Evolutionary conservation across 1,140 invertebrate genomes (phyloP), one percentile per base, ranked within the genome.

Genomic region (Drosophila quadrilineata): DNA sequence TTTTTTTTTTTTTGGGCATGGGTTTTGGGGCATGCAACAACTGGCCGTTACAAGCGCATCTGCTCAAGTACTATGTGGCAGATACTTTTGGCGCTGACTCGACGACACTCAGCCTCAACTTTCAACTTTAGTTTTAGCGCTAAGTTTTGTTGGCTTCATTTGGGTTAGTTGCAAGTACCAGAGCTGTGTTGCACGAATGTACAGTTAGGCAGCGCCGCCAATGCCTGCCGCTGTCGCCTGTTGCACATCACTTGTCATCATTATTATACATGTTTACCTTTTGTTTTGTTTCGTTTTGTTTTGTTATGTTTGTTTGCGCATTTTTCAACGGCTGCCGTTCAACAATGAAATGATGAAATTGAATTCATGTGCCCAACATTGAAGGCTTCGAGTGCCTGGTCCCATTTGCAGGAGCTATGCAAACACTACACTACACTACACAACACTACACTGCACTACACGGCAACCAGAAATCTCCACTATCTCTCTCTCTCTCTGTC

Each of bases 31-130:
- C 46, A 16, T 40, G 22, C 22, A 19, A 12, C 52, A 16, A 56
- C 40, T 26, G 50, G 10, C 43, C 62, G 62, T 1, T 58, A 54
- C 45, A 33, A 52, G 75, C 40, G 48, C 68, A 48, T 57, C 76
- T 69, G 12, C 41, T 66, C 63, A 66, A 68, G 77, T 77, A n/a
- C n/a, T n/a, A 77, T 84, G 69, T 80, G 69, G 50, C 67, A 80
- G 76, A 75, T 80, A 75, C 31, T 53, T 58, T 68, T 56, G 65
- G 49, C n/a, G n/a, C 48, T 38, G 71, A 59, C 57, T 53, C 57
- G 57, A 73, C 53, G 40, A 43, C 40, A 43, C 45, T 45, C 58
- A 62, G 71, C 79, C 77, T 84, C 77, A 84, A 84, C 77, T 84
- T 84, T 84, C 65, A 71, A 73, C 75, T 71, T 73, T 57, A 54